phyloP scores from a whole-genome alignment of 2,797 vertebrate species.

The Ctenochaetus hawaiiensis region DNA sequence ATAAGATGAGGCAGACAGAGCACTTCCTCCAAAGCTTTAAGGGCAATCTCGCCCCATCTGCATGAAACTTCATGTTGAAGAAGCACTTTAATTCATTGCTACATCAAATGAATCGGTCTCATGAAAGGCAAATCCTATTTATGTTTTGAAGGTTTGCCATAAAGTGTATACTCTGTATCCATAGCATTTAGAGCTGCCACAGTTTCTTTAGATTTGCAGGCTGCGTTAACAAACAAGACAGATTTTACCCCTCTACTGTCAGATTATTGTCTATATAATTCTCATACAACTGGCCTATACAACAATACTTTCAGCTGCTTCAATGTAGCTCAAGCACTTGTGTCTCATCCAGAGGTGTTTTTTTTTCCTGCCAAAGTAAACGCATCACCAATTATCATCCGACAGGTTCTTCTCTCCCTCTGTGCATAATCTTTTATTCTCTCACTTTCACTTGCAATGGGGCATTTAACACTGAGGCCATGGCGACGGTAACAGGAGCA shows the following conservation, averaged over 20 bases:
- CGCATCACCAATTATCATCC: slow-evolving; percentile 26
- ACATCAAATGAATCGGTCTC: slow-evolving; percentile 60
- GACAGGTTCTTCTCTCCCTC: slow-evolving; percentile 9
- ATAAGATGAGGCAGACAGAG: slow-evolving; percentile 42
- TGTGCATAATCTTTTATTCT: slow-evolving; percentile 27
- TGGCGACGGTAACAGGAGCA: slow-evolving; percentile 25
- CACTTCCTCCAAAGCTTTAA: slow-evolving; percentile 36
- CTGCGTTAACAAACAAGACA: slow-evolving; percentile 38
- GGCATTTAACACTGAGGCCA: slow-evolving; percentile 35
- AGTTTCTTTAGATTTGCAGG: slow-evolving; percentile 48
- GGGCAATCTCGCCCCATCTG: slow-evolving; percentile 28
- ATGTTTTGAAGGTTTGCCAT: slow-evolving; percentile 64
- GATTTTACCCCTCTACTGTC: slow-evolving; percentile 21
- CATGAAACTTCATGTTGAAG: slow-evolving; percentile 28
- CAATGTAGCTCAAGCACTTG: slow-evolving; percentile 8
- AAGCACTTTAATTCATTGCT: slow-evolving; percentile 65
- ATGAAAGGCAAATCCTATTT: slow-evolving; percentile 62
- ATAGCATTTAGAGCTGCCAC: slow-evolving; percentile 57
- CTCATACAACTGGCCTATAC: background rate
- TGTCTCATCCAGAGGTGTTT: slow-evolving; percentile 4
- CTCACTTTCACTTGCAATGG: slow-evolving; percentile 28
- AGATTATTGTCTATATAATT: slow-evolving; percentile 7
- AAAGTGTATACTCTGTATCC: slow-evolving; percentile 48
- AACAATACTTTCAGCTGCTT: background rate
- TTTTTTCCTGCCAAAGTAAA: slow-evolving; percentile 29